Evolutionary conservation across 2,113 vertebrate species (phyloP), one percentile per base, ranked within the genome.

Genomic region (Istiophorus platypterus): DNA sequence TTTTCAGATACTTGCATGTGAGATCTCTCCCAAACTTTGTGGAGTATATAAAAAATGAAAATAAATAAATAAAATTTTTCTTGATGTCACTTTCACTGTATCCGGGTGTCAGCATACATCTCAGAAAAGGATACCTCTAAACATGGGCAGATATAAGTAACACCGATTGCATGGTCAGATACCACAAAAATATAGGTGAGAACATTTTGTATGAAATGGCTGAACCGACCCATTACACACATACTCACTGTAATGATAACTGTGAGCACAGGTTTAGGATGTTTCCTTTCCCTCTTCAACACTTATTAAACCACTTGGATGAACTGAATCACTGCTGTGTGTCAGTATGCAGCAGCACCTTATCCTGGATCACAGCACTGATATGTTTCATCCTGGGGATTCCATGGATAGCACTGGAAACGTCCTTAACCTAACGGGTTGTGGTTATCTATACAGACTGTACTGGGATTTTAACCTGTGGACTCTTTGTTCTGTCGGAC

Each of bases 301-400:
- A 80, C 61, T 71, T 72, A 56, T 59, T 72, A 72, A 88, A 79
- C 34, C 57, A 65, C 26, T 59, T 1, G 6, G 62, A 81, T 71
- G 34, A 76, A 81, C 51, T 42, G 67, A 70, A 63, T 78, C 67
- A 61, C 52, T 22, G 66, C 83, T 74, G 59, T 61, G 68, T 67
- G 70, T 66, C 72, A 69, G 73, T 76, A 76, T 89, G 81, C 84
- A 77, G 74, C 58, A 4, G 34, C 1, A 31, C 51, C 68, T 83
- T 83, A 86, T 85, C 83, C 65, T 31, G 76, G 76, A 83, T 86
- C 85, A 61, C 37, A 72, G 61, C 7, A 24, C 62, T 69, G 76
- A 84, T 86, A 57, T 69, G 57, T 73, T 80, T 81, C 64, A 86
- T 84, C 78, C 76, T 9, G 37, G 64, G 76, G 73, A 89, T 85